Evolutionary conservation across 2,888 invertebrate genomes (phyloP).

Genomic region (Acrobasis suavella): DNA sequence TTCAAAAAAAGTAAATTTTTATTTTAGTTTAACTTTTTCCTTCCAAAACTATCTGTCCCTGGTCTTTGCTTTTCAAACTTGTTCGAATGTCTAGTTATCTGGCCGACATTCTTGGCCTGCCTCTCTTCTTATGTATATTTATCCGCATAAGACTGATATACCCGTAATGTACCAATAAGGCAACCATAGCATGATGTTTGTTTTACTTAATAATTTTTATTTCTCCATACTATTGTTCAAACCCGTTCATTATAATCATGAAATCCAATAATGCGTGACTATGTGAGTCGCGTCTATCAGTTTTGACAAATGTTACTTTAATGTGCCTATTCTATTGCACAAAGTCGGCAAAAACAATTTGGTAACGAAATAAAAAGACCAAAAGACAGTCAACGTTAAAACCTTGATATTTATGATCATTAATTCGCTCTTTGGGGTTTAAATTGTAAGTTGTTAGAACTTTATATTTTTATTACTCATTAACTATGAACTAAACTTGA

Average conservation of each 20-base stretch:
- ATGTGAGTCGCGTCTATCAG: not conserved
- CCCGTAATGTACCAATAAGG: no score
- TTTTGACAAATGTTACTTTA: slow-evolving; percentile 6
- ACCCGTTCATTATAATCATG: not conserved
- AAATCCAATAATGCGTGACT: not conserved
- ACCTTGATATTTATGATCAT: not conserved
- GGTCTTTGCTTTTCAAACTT: no score
- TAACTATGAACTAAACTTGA: no score
- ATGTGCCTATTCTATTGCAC: slow-evolving; percentile 4
- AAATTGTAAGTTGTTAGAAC: no score
- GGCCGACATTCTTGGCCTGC: no score
- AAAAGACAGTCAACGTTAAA: not conserved
- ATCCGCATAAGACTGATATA: no score
- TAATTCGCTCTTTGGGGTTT: not conserved
- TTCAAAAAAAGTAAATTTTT: no score
- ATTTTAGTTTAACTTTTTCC: no score
- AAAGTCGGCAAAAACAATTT: not conserved
- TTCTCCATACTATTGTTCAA: not conserved
- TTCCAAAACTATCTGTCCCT: no score
- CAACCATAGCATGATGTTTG: not conserved
- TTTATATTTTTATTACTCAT: no score
- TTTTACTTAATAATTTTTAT: not conserved
- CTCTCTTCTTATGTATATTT: no score
- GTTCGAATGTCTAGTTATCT: no score
- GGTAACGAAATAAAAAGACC: not conserved